A percentile compares a stretch with the other conserved stretches of the same genome.
Evolutionary conservation across 2,113 vertebrate species (phyloP).

Genomic region (Chionis minor): DNA sequence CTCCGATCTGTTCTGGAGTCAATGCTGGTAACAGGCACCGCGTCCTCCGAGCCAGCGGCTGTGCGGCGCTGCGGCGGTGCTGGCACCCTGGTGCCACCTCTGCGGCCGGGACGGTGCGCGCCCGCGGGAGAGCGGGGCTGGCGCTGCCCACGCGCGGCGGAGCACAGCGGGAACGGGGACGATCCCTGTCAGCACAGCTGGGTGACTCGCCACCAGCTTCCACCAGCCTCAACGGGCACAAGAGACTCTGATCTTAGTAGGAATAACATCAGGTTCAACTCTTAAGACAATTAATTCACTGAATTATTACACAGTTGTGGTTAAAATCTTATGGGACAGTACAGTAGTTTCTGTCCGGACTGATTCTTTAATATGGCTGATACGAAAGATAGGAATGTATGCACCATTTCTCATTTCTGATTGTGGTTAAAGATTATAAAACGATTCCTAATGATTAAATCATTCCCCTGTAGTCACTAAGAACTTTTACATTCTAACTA

Average conservation of each 20-base stretch:
- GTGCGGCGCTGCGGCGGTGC: not conserved
- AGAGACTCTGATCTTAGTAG: not conserved
- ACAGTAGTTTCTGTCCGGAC: not conserved
- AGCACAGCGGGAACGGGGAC: not conserved
- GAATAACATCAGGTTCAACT: not conserved
- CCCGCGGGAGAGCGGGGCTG: not conserved
- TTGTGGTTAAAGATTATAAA: not conserved
- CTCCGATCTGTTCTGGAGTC: not conserved
- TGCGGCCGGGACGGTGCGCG: not conserved
- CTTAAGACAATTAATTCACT: not conserved
- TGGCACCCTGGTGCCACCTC: not conserved
- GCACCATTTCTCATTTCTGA: not conserved
- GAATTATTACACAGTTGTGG: not conserved
- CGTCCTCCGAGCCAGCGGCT: not conserved
- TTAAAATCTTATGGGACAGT: not conserved
- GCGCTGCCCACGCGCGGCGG: not conserved
- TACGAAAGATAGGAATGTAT: not conserved
- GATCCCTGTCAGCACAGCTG: not conserved
- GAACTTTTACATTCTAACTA: not conserved
- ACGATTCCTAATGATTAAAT: not conserved
- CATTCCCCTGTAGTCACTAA: not conserved
- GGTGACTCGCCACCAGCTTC: not conserved
- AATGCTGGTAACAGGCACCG: not conserved
- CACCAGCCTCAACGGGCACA: rapidly evolving
- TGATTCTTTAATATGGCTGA: not conserved